phyloP scores from a whole-genome alignment of 2,888 invertebrate genomes.

The Belgica antarctica region DNA sequence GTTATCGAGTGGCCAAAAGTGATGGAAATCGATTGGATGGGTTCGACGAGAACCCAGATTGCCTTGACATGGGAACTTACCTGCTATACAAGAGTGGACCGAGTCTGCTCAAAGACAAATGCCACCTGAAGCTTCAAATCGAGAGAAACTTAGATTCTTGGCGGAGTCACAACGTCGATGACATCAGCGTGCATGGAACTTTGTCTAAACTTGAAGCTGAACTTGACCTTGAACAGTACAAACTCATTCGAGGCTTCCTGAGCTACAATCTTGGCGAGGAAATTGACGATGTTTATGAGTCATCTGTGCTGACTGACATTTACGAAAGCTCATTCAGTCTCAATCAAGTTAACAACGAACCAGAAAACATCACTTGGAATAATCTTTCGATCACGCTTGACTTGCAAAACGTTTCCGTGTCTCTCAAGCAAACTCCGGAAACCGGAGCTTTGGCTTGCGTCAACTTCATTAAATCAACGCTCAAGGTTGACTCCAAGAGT shows the following conservation, averaged over 20 bases:
- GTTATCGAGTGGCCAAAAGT: slow-evolving; percentile 50
- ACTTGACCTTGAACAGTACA: slow-evolving; percentile 81
- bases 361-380: slow-evolving; percentile 65
- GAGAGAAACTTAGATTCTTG: slow-evolving; percentile 75
- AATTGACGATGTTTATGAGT: slow-evolving; percentile 62
- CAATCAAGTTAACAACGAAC: background rate
- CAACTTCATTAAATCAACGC: slow-evolving; percentile 85
- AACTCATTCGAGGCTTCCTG: slow-evolving; percentile 80
- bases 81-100: slow-evolving; percentile 57
- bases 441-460: slow-evolving; percentile 70
- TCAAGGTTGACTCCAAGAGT: slow-evolving; percentile 81
- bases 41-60: slow-evolving; percentile 44
- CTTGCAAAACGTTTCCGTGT: slow-evolving; percentile 80
- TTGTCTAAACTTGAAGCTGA: slow-evolving; percentile 80
- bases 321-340: slow-evolving; percentile 39
- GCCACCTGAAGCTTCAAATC: slow-evolving; percentile 74
- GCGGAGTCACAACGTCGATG: slow-evolving; percentile 64
- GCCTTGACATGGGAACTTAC: slow-evolving; percentile 51
- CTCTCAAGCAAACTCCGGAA: slow-evolving; percentile 56
- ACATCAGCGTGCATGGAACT: slow-evolving; percentile 80
- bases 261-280: slow-evolving; percentile 87
- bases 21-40: background rate
- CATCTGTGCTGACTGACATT: slow-evolving; percentile 41
- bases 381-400: slow-evolving; percentile 77
- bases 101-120: slow-evolving; percentile 77